Conservation (phyloP, 2,888 invertebrate genomes). For the Cephus runcator region DNA sequence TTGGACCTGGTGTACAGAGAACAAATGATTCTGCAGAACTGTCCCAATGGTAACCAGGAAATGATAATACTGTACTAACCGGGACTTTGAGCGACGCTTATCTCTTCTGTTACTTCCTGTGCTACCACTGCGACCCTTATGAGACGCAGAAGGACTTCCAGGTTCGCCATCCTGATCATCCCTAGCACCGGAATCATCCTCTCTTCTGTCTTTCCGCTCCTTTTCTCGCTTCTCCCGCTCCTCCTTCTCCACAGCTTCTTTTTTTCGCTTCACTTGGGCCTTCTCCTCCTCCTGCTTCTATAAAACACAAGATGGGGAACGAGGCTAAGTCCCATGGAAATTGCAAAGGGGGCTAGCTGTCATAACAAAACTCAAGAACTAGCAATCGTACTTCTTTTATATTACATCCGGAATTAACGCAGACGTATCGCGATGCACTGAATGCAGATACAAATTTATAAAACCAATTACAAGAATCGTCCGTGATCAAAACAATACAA, state of each 20-base stretch:
- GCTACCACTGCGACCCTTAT: slow-evolving; percentile 55
- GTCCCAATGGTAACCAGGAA: not conserved
- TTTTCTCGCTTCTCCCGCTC: slow-evolving; percentile 69
- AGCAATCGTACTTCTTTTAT: slow-evolving; percentile 45
- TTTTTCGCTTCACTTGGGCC: slow-evolving; percentile 74
- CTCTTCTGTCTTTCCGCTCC: slow-evolving; percentile 63
- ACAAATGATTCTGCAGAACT: not conserved
- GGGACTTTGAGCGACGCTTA: slow-evolving; percentile 67
- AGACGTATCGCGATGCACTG: not conserved
- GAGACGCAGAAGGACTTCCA: slow-evolving; percentile 54
- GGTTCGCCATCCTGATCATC: slow-evolving; percentile 60
- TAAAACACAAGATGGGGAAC: slow-evolving; percentile 63
- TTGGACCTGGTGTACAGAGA: slow-evolving; percentile 41
- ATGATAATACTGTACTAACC: slow-evolving; percentile 50
- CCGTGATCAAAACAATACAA: not conserved
- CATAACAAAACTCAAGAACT: slow-evolving; percentile 45
- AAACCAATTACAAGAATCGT: not conserved
- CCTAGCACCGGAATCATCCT: slow-evolving; percentile 63
- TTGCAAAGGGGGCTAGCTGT: slow-evolving; percentile 31
- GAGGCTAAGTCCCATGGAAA: slow-evolving; percentile 18
- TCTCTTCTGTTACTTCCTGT: slow-evolving; percentile 58
- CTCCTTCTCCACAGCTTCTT: slow-evolving; percentile 74
- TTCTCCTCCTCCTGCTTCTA: slow-evolving; percentile 83
- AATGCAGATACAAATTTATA: not conserved
- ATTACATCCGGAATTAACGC: slow-evolving; percentile 3